These are phyloP conservation scores for Phyllostomus discolor DNA, from an alignment of 2,113 vertebrate species.

Conservation along the genomic window DNA sequence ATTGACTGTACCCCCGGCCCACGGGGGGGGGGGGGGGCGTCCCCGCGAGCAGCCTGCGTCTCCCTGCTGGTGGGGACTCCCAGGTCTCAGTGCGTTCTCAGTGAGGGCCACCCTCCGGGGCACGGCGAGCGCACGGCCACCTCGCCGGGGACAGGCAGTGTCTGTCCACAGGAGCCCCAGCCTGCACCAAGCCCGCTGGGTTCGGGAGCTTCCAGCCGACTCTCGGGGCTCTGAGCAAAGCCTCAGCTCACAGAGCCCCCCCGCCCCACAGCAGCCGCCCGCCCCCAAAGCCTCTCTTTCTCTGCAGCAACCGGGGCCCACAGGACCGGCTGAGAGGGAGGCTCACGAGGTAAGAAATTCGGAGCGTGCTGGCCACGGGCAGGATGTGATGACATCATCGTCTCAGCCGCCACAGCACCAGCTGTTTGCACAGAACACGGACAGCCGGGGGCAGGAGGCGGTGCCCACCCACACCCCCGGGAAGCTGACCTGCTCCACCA, in stretches of 20 bases:
- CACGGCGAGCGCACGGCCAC: background rate
- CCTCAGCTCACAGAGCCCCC: background rate
- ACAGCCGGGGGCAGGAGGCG: background rate
- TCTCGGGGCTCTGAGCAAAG: background rate
- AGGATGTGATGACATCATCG: background rate
- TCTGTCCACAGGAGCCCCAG: background rate
- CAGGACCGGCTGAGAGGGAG: background rate
- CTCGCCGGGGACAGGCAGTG: background rate
- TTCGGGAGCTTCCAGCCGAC: background rate
- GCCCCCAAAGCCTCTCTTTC: too few relatives aligned
- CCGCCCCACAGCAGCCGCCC: too few relatives aligned
- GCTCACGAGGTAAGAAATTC: too few relatives aligned
- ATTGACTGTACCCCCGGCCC: background rate
- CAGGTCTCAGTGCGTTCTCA: background rate
- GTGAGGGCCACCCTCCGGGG: background rate
- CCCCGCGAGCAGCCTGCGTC: background rate
- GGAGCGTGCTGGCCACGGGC: background rate
- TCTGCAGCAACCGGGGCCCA: background rate
- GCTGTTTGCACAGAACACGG: background rate
- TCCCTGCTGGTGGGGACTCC: background rate
- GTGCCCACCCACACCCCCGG: background rate
- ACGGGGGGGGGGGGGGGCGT: background rate
- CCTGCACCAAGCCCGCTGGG: background rate
- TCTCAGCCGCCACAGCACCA: background rate
- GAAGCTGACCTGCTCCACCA: background rate